Conservation (phyloP, 2,797 vertebrate genomes). For the Gymnoscopelus microlampas region DNA sequence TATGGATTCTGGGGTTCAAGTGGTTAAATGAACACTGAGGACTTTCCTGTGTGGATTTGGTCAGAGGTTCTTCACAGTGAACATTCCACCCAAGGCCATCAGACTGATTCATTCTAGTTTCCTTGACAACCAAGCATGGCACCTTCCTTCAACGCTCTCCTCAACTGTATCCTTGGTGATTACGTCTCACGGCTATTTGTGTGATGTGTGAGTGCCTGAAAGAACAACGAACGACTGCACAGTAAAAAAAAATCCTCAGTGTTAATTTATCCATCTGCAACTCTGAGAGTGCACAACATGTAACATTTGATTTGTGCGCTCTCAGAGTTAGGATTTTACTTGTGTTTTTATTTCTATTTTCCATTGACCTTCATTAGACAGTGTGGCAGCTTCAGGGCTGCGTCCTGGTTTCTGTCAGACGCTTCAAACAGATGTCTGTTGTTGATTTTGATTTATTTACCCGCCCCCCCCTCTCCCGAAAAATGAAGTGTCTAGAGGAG, state of each 20-base stretch:
- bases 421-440: conserved; percentile 68
- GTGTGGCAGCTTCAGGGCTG: conserved; percentile 44
- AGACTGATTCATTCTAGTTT: conserved; percentile 56
- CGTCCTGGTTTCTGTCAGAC: conserved; percentile 58
- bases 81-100: conserved; percentile 44
- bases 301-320: too few species aligned
- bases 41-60: conserved; percentile 21
- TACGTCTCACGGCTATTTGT: conserved; percentile 46
- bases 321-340: neutral
- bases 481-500: conserved; percentile 38
- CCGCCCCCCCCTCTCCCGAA: conserved; percentile 26
- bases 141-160: conserved; percentile 50
- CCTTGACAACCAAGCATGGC: conserved; percentile 74
- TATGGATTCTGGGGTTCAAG: too few species aligned
- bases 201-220: conserved; percentile 52
- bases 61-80: conserved; percentile 36
- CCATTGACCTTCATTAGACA: conserved; percentile 43
- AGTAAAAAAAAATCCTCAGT: too few species aligned
- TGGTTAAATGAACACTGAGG: neutral
- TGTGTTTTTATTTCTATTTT: conserved; percentile 24
- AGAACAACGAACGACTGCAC: conserved; percentile 10
- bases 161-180: conserved; percentile 64
- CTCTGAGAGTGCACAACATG: too few species aligned
- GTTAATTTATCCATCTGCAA: too few species aligned
- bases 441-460: conserved; percentile 70